Percentiles rank a stretch among this genome's conserved stretches.
These are phyloP conservation scores for Chrysolina americana DNA, from an alignment of 2,888 invertebrate genomes.

Conservation along the genomic window DNA sequence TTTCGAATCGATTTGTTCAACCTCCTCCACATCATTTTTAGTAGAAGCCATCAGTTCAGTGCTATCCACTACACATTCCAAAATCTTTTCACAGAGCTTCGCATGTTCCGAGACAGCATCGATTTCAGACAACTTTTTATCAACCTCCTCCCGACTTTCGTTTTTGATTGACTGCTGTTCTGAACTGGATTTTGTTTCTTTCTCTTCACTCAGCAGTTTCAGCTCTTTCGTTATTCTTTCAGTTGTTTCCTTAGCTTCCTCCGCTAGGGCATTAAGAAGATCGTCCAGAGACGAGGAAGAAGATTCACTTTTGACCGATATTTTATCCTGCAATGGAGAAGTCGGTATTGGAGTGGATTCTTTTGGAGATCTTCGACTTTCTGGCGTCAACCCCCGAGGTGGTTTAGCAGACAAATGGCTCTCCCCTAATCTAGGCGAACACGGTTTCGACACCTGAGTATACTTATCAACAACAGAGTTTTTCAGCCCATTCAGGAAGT, in stretches of 20 bases:
- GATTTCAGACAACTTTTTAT: conserved; percentile 62
- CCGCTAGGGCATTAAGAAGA: conserved; percentile 80
- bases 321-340: conserved; percentile 54
- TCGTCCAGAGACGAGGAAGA: conserved; percentile 74
- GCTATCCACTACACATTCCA: conserved; percentile 68
- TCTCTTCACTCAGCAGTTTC: conserved; percentile 59
- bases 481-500: conserved; percentile 64
- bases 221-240: conserved; percentile 77
- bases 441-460: conserved; percentile 48
- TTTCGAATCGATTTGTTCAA: conserved; percentile 58
- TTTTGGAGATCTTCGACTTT: conserved; percentile 57
- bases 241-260: conserved; percentile 83
- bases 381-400: conserved; percentile 60
- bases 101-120: conserved; percentile 70
- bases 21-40: conserved; percentile 58
- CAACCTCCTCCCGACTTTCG: conserved; percentile 34
- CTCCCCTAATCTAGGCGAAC: conserved; percentile 48
- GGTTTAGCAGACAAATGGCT: conserved; percentile 60
- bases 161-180: not conserved
- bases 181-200: conserved; percentile 34
- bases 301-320: conserved; percentile 45
- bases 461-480: conserved; percentile 46
- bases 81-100: conserved; percentile 70
- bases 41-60: conserved; percentile 58
- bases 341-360: conserved; percentile 60